Evolutionary conservation across 2,797 vertebrate genomes (phyloP).

Genomic region (Cyprinella venusta): DNA sequence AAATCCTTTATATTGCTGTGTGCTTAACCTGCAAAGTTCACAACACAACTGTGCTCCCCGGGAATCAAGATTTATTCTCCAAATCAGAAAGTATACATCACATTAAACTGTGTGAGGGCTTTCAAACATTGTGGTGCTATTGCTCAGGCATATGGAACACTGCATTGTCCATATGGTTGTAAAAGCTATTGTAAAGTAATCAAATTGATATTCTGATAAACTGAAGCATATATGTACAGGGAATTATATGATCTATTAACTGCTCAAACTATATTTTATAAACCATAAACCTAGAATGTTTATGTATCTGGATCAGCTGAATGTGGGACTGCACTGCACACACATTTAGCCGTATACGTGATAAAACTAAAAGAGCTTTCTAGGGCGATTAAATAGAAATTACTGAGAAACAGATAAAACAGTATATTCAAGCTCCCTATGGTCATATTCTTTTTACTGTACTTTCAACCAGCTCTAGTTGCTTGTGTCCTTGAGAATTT

Average conservation of each 20-base stretch:
- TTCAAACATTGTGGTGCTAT: background rate
- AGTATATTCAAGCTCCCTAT: conserved; percentile 13
- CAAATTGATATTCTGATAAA: conserved; percentile 2
- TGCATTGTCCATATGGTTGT: background rate
- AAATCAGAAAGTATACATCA: background rate
- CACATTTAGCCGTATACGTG: background rate
- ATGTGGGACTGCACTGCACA: conserved; percentile 13
- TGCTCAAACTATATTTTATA: conserved; percentile 16
- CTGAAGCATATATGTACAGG: background rate
- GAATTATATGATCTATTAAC: conserved; percentile 15
- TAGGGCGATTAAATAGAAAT: conserved; percentile 30
- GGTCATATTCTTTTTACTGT: conserved; percentile 40
- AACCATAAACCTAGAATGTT: conserved; percentile 19
- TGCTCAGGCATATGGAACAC: background rate
- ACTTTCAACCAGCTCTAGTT: conserved; percentile 32
- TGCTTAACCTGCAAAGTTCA: background rate
- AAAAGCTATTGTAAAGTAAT: conserved; percentile 9
- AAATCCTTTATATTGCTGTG: background rate
- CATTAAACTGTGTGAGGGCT: background rate
- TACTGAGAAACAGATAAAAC: conserved; percentile 48
- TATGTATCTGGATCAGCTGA: background rate
- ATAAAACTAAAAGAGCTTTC: conserved; percentile 21
- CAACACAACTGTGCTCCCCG: background rate
- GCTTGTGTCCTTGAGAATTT: conserved; percentile 49
- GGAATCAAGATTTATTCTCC: background rate